A percentile compares a stretch with the other conserved stretches of the same genome.
Evolutionary conservation across 2,888 invertebrate genomes (phyloP).

Genomic region (Prenolepis imparis): DNA sequence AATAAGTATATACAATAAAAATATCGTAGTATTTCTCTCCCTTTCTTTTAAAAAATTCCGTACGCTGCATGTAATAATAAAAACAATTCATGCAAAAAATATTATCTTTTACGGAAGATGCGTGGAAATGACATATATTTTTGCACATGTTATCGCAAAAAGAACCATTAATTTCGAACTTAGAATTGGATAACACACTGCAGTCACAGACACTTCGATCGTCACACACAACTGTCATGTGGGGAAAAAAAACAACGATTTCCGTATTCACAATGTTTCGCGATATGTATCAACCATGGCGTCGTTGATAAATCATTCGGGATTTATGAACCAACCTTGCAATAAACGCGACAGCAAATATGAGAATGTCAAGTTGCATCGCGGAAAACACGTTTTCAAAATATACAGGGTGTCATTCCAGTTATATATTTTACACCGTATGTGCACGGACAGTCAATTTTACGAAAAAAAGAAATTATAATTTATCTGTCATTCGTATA

Average conservation of each 20-base stretch:
- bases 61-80: neutral
- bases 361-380: constrained; percentile 37
- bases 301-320: constrained; percentile 55
- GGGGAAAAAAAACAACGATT: constrained; percentile 15
- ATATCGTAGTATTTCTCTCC: neutral
- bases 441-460: neutral
- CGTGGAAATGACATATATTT: neutral
- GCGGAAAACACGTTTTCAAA: constrained; percentile 26
- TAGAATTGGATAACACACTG: constrained; percentile 36
- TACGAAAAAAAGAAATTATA: neutral
- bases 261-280: constrained; percentile 30
- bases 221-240: constrained; percentile 41
- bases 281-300: constrained; percentile 29
- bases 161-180: neutral
- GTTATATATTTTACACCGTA: neutral
- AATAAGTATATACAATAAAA: neutral
- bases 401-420: constrained; percentile 12
- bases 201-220: constrained; percentile 32
- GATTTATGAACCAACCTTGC: constrained; percentile 40
- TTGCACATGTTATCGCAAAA: neutral
- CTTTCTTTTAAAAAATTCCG: neutral
- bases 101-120: neutral
- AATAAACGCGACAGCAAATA: constrained; percentile 25
- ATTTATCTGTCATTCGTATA: constrained; percentile 11
- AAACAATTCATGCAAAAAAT: neutral